Base-by-base conservation (phyloP, 2,888 invertebrate species). In the Carpatolechia fugitivella region DNA sequence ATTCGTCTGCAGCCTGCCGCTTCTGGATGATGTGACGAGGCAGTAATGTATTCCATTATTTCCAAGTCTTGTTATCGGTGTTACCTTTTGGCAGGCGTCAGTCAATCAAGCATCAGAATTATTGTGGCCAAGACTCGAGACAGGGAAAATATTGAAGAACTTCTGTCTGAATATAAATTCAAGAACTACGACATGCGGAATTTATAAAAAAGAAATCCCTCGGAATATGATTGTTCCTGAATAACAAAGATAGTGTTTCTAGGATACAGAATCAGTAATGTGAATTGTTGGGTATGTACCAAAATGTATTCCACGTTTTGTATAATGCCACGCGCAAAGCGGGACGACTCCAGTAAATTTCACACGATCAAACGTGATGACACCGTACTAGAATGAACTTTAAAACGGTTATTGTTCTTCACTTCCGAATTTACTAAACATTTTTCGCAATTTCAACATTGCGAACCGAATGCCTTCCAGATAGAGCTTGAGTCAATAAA, bases 1-100 rank as follows among this genome's bases (percentile, higher is more conserved):
- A 75, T 49, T 29, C 29, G 13, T 44, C 29, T 13, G 44, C 24
- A 29, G 44, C 72, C 65, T 67, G 70, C 44, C 44, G 44, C 66
- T 66, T 44, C 24, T 44, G 44, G 44, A 6, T 29, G 20, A 44
- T 13, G 31, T 56, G 55, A 44, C 1, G 18, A 18, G 11, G n/a
- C 29, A 1, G 8, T 44, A 24, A 44, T 24, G 44, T 44, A 44
- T 44, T 44, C 44, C 11, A 20, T 7, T n/a, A 29, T 11, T 6
- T 29, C 18, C 13, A 29, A 44, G 44, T 20, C n/a, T 29, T 44
- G 29, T 11, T 20, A 29, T 44, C 40, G 10, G 40, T 41, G 11
- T 11, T 11, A 18, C 11, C 40, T 20, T 41, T 41, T 41, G 40
- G 18, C 40, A 41, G 40, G 40, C 18, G 40, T 18, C 40, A 41